Percentiles rank a stretch among this genome's conserved stretches.
Conservation (phyloP, 2,797 vertebrate species). For the Distichodus sexfasciatus region DNA sequence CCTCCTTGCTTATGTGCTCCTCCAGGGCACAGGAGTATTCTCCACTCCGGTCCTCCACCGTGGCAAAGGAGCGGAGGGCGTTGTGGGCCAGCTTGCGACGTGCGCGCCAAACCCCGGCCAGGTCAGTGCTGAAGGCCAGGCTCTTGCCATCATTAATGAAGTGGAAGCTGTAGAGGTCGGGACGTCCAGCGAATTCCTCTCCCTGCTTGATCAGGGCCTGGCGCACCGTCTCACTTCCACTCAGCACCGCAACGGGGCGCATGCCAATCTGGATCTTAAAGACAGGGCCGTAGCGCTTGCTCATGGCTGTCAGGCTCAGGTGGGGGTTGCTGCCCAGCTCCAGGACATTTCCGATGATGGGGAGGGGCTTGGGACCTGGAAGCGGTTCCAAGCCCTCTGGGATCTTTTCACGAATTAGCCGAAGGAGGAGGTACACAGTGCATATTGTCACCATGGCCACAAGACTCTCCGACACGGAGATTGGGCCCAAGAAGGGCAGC, state of each 20-base stretch:
- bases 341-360: constrained; percentile 83
- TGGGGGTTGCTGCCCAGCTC: constrained; percentile 77
- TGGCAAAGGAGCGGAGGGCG: constrained; percentile 82
- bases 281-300: constrained; percentile 78
- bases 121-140: constrained; percentile 80
- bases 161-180: constrained; percentile 76
- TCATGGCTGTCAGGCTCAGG: constrained; percentile 78
- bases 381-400: constrained; percentile 77
- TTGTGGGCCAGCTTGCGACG: constrained; percentile 82
- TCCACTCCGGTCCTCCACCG: constrained; percentile 60
- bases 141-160: constrained; percentile 73
- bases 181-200: constrained; percentile 85
- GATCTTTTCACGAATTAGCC: constrained; percentile 53
- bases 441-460: constrained; percentile 67
- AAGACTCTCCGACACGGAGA: constrained; percentile 75
- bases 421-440: constrained; percentile 72
- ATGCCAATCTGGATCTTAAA: constrained; percentile 84
- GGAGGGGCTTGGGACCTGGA: constrained; percentile 80
- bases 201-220: constrained; percentile 88
- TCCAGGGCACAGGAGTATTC: constrained; percentile 82
- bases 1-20: constrained; percentile 84
- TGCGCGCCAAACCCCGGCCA: constrained; percentile 79
- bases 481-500: constrained; percentile 63
- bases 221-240: constrained; percentile 74
- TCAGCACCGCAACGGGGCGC: constrained; percentile 85